Conservation (phyloP, 1,140 invertebrate species). For the Belonocnema kinseyi region DNA sequence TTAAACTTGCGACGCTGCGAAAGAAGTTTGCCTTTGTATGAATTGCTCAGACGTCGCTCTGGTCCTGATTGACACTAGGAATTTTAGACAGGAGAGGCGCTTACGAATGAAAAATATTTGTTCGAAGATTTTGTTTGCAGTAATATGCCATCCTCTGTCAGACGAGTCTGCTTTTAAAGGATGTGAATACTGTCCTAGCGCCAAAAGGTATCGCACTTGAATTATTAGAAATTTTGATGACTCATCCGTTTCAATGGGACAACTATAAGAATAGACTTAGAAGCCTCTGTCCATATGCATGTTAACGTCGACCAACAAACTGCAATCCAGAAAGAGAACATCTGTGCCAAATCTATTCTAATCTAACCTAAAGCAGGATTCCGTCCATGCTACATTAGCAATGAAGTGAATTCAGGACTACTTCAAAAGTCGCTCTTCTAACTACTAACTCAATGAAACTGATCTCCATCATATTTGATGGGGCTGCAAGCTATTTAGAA, state of each 20-base stretch:
- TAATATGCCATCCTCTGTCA: background rate
- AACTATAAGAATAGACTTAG: no score
- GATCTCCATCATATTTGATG: background rate
- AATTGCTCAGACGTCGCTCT: background rate
- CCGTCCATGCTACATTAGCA: background rate
- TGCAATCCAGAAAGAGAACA: no score
- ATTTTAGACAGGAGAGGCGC: no score
- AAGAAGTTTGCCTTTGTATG: no score
- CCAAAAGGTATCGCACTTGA: no score
- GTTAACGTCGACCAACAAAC: no score
- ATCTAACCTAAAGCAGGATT: background rate
- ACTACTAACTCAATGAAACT: background rate
- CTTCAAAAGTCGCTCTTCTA: background rate
- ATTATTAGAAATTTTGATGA: no score
- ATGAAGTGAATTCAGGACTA: background rate
- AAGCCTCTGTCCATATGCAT: no score
- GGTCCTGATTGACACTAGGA: background rate
- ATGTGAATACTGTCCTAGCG: constrained; percentile 3
- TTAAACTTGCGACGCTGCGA: background rate
- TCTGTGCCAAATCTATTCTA: no score
- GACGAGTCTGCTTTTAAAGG: background rate
- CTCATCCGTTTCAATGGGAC: no score
- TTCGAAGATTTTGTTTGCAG: no score
- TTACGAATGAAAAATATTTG: no score
- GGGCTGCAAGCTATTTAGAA: background rate